These are phyloP conservation scores for Drosophila nigritarsus DNA, from an alignment of 2,888 invertebrate species.

Conservation along the genomic window DNA sequence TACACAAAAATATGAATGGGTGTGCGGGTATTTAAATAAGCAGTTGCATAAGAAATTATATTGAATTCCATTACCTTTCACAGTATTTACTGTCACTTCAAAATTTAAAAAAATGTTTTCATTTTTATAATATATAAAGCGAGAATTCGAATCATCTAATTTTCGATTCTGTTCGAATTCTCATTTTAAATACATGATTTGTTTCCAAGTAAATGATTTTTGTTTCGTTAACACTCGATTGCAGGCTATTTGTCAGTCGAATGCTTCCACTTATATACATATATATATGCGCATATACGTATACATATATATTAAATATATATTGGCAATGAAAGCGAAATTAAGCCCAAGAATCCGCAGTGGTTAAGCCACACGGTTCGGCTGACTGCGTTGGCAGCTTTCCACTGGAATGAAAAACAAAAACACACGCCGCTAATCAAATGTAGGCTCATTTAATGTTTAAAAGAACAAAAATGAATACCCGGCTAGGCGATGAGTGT, in stretches of 20 bases:
- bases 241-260: not conserved
- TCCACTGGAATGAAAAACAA: conserved; percentile 54
- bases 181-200: too few relatives aligned
- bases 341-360: conserved; percentile 10
- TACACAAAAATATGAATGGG: not conserved
- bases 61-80: not conserved
- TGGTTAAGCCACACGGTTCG: conserved; percentile 18
- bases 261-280: too few relatives aligned
- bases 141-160: not conserved
- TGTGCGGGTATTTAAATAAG: not conserved
- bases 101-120: not conserved
- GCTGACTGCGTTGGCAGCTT: conserved; percentile 4
- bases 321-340: conserved; percentile 27
- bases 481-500: not conserved
- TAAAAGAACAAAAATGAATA: conserved; percentile 57
- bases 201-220: not conserved
- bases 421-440: conserved; percentile 68
- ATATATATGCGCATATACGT: not conserved
- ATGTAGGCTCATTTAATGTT: conserved; percentile 71
- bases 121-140: not conserved
- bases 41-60: not conserved
- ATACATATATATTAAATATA: conserved; percentile 1
- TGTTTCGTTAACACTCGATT: not conserved
- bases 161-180: too few relatives aligned
- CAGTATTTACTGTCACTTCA: not conserved